Conservation (phyloP, 2,113 vertebrate species). For the Dipodomys ordii region DNA sequence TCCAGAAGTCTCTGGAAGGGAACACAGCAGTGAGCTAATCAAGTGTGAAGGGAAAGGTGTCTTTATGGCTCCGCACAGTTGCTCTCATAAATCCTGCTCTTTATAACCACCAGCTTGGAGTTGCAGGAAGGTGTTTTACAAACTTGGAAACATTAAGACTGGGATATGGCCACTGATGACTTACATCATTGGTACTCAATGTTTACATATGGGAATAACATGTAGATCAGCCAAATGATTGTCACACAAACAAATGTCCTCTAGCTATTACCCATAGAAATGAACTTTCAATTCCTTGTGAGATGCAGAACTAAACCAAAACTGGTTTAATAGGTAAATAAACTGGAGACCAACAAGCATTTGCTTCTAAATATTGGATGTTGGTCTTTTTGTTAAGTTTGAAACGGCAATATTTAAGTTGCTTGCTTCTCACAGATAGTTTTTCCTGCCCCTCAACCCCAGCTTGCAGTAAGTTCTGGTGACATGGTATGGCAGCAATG, state of each 20-base stretch:
- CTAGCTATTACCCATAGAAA: slow-evolving; percentile 54
- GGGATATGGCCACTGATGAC: slow-evolving; percentile 54
- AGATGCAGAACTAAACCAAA: slow-evolving; percentile 70
- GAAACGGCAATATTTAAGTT: background rate
- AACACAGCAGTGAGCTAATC: background rate
- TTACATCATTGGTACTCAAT: slow-evolving; percentile 77
- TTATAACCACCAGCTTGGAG: slow-evolving; percentile 5
- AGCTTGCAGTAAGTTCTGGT: background rate
- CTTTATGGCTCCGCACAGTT: background rate
- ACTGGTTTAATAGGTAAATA: background rate
- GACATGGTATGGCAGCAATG: background rate
- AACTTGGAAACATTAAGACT: slow-evolving; percentile 18
- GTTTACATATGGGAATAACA: slow-evolving; percentile 69
- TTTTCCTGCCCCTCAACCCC: background rate
- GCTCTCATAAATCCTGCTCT: slow-evolving; percentile 14
- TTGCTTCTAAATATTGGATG: slow-evolving; percentile 14
- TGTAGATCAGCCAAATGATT: slow-evolving; percentile 59
- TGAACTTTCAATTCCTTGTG: background rate
- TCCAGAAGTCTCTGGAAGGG: slow-evolving; percentile 16
- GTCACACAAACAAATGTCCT: slow-evolving; percentile 65
- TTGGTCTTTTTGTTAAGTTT: background rate
- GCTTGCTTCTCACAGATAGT: background rate
- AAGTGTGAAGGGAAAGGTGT: slow-evolving; percentile 16
- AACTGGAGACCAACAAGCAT: slow-evolving; percentile 39
- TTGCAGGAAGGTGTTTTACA: background rate